Evolutionary conservation across 2,797 vertebrate genomes (phyloP).

Genomic region (Lutjanus argentimaculatus): DNA sequence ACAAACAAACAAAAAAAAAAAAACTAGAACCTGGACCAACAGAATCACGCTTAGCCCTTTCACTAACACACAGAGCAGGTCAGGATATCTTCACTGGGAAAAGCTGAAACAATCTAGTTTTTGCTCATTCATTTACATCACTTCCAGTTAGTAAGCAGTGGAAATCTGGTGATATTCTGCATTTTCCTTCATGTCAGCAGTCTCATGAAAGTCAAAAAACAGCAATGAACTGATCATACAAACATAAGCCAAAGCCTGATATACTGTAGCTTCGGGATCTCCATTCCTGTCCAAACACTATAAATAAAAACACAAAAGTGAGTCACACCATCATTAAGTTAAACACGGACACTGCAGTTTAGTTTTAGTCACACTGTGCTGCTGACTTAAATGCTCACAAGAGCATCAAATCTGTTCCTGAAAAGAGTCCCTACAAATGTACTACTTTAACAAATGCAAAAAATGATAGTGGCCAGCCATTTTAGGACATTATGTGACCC

Average conservation of each 20-base stretch:
- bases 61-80: no score
- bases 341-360: constrained; percentile 1
- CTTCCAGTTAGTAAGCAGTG: no score
- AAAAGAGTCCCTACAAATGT: neutral
- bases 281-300: constrained; percentile 2
- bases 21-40: no score
- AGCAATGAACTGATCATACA: neutral
- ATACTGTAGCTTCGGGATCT: neutral
- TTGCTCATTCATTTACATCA: no score
- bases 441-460: neutral
- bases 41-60: no score
- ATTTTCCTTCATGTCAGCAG: neutral
- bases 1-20: no score
- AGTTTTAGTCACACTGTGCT: constrained; percentile 18
- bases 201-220: neutral
- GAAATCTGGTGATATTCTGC: neutral
- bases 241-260: neutral
- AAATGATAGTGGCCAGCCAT: neutral
- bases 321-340: constrained; percentile 27
- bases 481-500: neutral
- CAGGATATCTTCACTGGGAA: no score
- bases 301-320: neutral
- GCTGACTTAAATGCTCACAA: constrained; percentile 15
- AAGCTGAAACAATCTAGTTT: no score
- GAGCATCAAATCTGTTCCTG: constrained; percentile 1